Evolutionary conservation across 2,888 invertebrate genomes (phyloP), one percentile per base, ranked within the genome.

Genomic region (Craniophora ligustri): DNA sequence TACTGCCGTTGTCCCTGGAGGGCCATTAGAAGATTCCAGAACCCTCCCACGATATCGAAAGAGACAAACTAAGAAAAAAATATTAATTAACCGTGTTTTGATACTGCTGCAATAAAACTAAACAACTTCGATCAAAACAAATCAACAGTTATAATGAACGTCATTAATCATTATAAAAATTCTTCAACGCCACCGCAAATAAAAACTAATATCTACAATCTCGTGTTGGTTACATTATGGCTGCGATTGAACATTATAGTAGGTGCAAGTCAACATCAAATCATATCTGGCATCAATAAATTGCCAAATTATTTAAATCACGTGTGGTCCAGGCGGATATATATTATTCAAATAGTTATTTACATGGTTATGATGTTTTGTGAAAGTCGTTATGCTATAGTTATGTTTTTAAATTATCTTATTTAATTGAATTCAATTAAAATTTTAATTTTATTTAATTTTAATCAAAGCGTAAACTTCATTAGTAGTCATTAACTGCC

Each of bases 271-370:
- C 73, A 75, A 76, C 82, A 79, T 81, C 76, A 81, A 82, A 87
- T 85, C 78, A 81, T 82, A 81, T 70, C 76, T 76, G 75, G 76
- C 76, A 79, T 82, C 81, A 76, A 86, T 79, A 85, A 86, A 89
- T 85, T 79, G 85, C 70, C 73, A 79, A 86, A 87, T 87, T 87
- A 87, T 89, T 88, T 80, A 86, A 88, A 88, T 88, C 72, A 76
- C 57, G 82, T 82, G 81, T 79, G 79, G 81, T 79, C 79, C 49
- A 50, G 46, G 62, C 61, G 62, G 54, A 75, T 50, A 60, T 64
- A 63, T 65, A 59, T 71, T 63, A 71, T 72, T 75, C 57, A 54
- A 73, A 74, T 67, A 56, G 55, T 62, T 63, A 69, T 71, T 72
- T 72, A 67, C 66, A 59, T 50, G 55, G 40, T 48, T 57, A 48